Evolutionary conservation across 2,888 invertebrate species (phyloP), one percentile per base, ranked within the genome.

Genomic region (Platynereis dumerilii): DNA sequence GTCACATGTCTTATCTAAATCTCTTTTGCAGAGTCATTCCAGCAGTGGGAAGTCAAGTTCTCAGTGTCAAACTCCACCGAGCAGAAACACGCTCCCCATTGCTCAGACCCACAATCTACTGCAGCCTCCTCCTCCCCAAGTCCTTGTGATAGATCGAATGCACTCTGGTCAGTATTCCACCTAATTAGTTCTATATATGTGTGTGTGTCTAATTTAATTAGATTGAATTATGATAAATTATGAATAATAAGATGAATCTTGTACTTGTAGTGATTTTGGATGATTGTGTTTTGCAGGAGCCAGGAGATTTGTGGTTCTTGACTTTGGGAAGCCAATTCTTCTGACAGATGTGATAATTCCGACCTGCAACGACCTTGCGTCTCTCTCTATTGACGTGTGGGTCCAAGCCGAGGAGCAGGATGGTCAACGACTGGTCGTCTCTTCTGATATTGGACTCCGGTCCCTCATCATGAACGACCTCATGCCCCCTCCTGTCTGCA

Each of bases 341-440:
- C 87, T 96, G 45, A 96, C 95, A 0, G 96, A 96, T 83, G 86
- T 95, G 74, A 77, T 86, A 15, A 81, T 86, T 24, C 86, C 86
- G 26, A 77, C 84, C 1, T 85, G 85, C 75, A 74, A 76, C 56
- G 85, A 86, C 71, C 75, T 86, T 45, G 91, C 93, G 42, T 93
- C 93, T 0, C 86, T 96, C 1, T 91, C 91, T 72, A 90, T 96
- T 73, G 95, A 96, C 83, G 91, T 93, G 64, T 96, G 96, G 96
- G 88, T 91, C 22, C 89, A 89, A 56, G 90, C 91, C 60, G 95
- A 96, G 82, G 94, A 95, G 80, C 87, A 89, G 0, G 95, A 96
- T 84, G 90, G 91, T 59, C 90, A 91, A 70, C 89, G 94, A 74
- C 87, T 96, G 24, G 92, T 92, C 0, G 90, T 92, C 59, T 91